Conservation (phyloP, 2,888 invertebrate species). For the Drosophila diplacantha region DNA sequence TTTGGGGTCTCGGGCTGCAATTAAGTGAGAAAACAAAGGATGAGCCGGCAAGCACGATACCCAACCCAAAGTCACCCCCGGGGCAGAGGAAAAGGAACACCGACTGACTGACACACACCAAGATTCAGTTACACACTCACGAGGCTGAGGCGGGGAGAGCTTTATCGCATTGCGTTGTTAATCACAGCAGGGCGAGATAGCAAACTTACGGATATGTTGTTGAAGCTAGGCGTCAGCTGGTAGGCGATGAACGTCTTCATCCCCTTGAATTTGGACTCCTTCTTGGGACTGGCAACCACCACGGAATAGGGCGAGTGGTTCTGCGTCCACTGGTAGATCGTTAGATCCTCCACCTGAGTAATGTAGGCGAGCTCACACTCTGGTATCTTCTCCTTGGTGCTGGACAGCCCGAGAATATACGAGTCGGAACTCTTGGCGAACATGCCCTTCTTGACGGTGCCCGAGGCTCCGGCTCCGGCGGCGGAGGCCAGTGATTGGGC, state of each 20-base stretch:
- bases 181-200: constrained; percentile 32
- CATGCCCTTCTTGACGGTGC: constrained; percentile 85
- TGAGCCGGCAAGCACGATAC: background rate
- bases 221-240: constrained; percentile 95
- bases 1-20: background rate
- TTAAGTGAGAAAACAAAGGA: constrained; percentile 15
- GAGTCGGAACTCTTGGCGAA: constrained; percentile 95
- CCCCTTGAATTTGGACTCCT: constrained; percentile 97
- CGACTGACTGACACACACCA: constrained; percentile 8
- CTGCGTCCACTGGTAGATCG: constrained; percentile 87
- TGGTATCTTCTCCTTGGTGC: constrained; percentile 82
- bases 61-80: constrained; percentile 11
- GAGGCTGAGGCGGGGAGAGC: background rate
- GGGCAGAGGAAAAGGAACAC: constrained; percentile 2
- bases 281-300: constrained; percentile 95
- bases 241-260: constrained; percentile 98
- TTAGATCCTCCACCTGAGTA: constrained; percentile 84
- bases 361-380: constrained; percentile 86
- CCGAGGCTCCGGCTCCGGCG: constrained; percentile 42
- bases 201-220: constrained; percentile 88
- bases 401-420: constrained; percentile 88
- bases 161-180: constrained; percentile 43
- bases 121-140: constrained; percentile 2
- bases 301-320: constrained; percentile 88
- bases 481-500: constrained; percentile 77